Base-by-base conservation (phyloP, 2,113 vertebrate species). In the Platichthys stellatus region DNA sequence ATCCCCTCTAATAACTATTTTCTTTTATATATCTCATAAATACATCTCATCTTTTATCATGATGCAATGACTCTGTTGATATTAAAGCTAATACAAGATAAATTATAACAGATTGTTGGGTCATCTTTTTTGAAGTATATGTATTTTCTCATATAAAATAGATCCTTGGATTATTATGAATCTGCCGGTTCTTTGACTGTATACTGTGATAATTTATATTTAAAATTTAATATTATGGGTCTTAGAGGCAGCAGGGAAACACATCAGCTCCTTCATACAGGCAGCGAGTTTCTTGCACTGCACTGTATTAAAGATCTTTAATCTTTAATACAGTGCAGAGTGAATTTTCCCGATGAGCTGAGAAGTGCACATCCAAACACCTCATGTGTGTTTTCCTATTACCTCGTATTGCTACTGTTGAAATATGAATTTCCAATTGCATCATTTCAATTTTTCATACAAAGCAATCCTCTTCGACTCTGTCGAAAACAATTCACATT, bases 111-210 rank as follows among this genome's bases (percentile, higher is more conserved):
- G 31, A 8, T 31, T 31, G 31, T 31, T 31, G 31, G 31, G 6
- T 78, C 54, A 78, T 67, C 54, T 61, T 67, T 69, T 64, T 43
- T 6, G 20, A 17, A 76, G 15, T 45, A 64, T 28, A 31, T 62
- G 66, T 64, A 62, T 82, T 54, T 60, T 49, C 14, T 49, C 20
- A 45, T 21, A 63, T 15, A 17, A 18, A 64, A 67, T 24, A 28
- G 31, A 43, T 43, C 58, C n/a, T 58, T 58, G n/a, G 38, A 23
- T 68, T 51, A n/a, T 62, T 26, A 62, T 67, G n/a, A 81, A 31
- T 31, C 5, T 31, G 28, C 28, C 28, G 28, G 28, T 0, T 61
- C 56, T 61, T n/a, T 17, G 20, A 15, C 31, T 24, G 14, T 51
- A 53, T 45, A 54, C 2, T 43, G 49, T 57, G 24, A 23, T 60